phyloP scores from a whole-genome alignment of 2,113 vertebrate genomes.

The Garra rufa region DNA sequence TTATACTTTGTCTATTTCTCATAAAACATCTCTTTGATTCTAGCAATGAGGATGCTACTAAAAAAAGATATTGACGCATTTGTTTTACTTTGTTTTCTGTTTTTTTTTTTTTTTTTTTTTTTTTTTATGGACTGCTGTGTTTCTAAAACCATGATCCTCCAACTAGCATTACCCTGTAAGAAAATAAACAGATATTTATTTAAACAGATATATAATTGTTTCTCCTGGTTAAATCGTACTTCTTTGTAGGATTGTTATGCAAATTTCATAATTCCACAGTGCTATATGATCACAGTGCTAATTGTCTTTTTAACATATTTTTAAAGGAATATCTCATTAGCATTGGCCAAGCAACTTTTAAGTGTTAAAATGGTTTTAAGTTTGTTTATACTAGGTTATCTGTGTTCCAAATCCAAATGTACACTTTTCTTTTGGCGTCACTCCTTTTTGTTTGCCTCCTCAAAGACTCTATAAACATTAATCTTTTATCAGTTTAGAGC shows the following conservation, averaged over 20 bases:
- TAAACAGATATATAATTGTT: too few relatives aligned
- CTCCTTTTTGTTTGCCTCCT: conserved; percentile 48
- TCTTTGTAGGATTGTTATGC: not conserved
- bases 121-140: conserved; percentile 28
- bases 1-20: conserved; percentile 5
- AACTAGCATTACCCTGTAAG: not conserved
- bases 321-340: not conserved
- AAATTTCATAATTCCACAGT: not conserved
- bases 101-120: not conserved
- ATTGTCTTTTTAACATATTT: not conserved
- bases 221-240: not conserved
- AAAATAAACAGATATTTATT: not conserved
- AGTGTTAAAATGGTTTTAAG: not conserved
- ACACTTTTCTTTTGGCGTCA: conserved; percentile 27
- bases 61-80: conserved; percentile 20
- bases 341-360: not conserved
- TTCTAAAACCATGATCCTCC: not conserved
- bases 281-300: not conserved
- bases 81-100: conserved; percentile 2
- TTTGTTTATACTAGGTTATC: conserved; percentile 22
- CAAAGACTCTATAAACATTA: conserved; percentile 54
- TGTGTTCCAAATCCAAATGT: conserved; percentile 40
- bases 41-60: not conserved
- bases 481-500: conserved; percentile 52
- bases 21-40: conserved; percentile 3